phyloP scores from a whole-genome alignment of 2,888 invertebrate species.

The Lycaena phlaeas region DNA sequence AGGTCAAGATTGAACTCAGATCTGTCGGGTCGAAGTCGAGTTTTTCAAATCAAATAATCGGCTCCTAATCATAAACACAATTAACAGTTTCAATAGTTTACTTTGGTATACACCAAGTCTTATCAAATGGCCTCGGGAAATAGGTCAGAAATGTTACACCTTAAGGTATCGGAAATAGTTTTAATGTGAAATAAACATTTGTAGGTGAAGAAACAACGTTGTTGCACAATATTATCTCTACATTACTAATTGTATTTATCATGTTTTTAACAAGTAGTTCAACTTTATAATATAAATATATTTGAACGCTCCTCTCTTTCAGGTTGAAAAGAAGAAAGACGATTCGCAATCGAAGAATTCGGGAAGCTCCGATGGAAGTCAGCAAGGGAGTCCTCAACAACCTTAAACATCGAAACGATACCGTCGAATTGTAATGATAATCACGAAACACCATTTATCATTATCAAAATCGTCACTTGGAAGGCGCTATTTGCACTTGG shows the following conservation, averaged over 20 bases:
- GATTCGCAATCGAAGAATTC: conserved; percentile 52
- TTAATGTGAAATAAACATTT: neutral
- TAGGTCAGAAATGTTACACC: neutral
- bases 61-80: no score
- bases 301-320: no score
- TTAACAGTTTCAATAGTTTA: conserved; percentile 2
- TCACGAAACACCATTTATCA: neutral
- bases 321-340: conserved; percentile 57
- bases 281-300: no score
- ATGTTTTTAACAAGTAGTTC: no score
- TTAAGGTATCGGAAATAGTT: conserved; percentile 7
- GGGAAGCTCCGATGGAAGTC: conserved; percentile 49
- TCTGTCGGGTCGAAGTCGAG: no score
- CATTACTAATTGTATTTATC: no score
- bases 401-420: conserved; percentile 11
- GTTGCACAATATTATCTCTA: no score
- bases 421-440: conserved; percentile 7
- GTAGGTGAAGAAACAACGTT: no score
- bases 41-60: no score
- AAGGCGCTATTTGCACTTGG: neutral
- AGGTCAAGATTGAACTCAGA: no score
- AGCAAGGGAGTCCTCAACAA: conserved; percentile 44
- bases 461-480: neutral
- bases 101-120: neutral
- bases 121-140: conserved; percentile 3